Conservation (phyloP, 2,797 vertebrate genomes). For the Astyanax mexicanus region DNA sequence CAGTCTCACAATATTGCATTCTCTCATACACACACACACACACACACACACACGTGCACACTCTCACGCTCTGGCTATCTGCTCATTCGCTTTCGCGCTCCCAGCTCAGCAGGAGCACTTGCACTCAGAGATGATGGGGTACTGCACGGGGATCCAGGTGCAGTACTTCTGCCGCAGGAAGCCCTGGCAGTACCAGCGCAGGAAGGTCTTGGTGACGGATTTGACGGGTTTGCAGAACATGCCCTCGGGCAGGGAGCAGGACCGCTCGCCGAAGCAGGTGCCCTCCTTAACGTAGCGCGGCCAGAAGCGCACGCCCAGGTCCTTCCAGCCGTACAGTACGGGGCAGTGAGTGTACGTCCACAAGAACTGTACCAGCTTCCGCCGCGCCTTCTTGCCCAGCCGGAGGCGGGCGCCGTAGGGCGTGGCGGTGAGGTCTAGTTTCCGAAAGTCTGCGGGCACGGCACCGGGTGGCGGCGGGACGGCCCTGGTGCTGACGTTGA, state of each 20-base stretch:
- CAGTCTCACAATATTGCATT: too few relatives aligned
- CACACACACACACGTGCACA: background rate
- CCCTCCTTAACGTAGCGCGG: constrained; percentile 94
- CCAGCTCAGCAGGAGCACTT: constrained; percentile 90
- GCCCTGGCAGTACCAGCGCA: constrained; percentile 95
- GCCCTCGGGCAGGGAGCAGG: constrained; percentile 92
- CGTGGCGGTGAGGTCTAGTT: constrained; percentile 86
- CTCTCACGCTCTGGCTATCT: background rate
- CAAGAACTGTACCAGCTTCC: constrained; percentile 92
- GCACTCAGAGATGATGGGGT: constrained; percentile 95
- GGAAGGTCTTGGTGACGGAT: constrained; percentile 91
- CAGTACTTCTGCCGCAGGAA: constrained; percentile 92
- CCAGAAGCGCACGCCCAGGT: constrained; percentile 92
- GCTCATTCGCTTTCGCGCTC: background rate
- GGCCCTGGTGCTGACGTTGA: constrained; percentile 70
- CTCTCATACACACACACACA: background rate
- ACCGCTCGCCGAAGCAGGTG: constrained; percentile 89
- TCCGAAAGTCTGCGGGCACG: constrained; percentile 86
- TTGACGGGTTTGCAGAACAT: constrained; percentile 92
- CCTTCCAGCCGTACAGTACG: constrained; percentile 91
- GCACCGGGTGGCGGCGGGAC: constrained; percentile 74
- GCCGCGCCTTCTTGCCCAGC: constrained; percentile 89
- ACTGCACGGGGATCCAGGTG: constrained; percentile 95
- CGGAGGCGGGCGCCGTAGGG: constrained; percentile 84
- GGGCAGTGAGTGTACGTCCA: constrained; percentile 93